Evolutionary conservation across 2,888 invertebrate species (phyloP).

Genomic region (Sepiola atlantica): DNA sequence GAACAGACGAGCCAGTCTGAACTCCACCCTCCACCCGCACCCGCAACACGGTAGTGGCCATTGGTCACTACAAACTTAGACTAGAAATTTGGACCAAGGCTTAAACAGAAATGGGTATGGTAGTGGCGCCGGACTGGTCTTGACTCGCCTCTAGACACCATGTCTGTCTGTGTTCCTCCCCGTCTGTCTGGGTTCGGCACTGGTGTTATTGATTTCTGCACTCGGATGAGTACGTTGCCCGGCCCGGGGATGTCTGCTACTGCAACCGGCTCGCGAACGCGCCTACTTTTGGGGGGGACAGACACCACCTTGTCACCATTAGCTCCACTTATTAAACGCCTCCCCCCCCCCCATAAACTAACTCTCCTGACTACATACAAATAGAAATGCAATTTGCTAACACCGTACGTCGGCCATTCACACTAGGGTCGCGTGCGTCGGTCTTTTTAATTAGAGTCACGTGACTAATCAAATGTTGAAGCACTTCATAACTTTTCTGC

Average conservation of each 20-base stretch:
- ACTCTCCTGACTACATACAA: background rate
- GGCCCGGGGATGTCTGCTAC: background rate
- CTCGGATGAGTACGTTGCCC: background rate
- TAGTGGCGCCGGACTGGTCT: background rate
- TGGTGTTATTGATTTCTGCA: background rate
- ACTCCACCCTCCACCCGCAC: background rate
- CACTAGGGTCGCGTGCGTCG: too few species aligned
- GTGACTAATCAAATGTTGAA: background rate
- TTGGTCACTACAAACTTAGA: background rate
- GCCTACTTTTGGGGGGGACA: background rate
- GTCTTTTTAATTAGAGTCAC: background rate
- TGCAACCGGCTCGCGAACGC: background rate
- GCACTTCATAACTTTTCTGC: background rate
- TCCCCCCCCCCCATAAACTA: background rate
- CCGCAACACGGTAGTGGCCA: background rate
- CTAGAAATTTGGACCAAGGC: background rate
- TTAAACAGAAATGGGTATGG: background rate
- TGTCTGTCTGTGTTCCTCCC: background rate
- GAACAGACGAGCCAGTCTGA: background rate
- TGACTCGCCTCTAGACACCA: background rate
- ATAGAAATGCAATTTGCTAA: background rate
- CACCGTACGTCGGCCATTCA: background rate
- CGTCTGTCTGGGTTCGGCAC: background rate
- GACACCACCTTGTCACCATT: background rate
- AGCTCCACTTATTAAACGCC: background rate